Evolutionary conservation across 2,797 vertebrate species (phyloP).

Genomic region (Thamnophis elegans): DNA sequence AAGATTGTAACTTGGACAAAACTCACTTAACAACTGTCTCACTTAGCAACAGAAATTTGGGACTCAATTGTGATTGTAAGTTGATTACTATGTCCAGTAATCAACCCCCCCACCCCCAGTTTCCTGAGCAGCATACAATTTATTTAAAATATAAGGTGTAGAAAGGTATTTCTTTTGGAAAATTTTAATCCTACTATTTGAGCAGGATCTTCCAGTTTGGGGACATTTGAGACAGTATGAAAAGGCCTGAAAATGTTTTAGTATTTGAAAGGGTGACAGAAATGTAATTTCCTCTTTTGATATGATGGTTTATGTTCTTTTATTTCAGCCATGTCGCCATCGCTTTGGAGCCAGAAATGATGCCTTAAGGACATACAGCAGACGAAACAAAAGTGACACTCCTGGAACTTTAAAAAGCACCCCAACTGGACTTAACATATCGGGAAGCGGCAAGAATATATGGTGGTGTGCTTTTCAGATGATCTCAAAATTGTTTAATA

Average conservation of each 20-base stretch:
- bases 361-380: constrained; percentile 81
- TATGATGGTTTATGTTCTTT: constrained; percentile 38
- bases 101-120: not conserved
- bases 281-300: not conserved
- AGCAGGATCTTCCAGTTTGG: not conserved
- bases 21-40: not conserved
- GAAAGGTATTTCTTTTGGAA: not conserved
- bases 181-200: not conserved
- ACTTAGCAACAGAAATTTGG: not conserved
- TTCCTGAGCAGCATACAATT: not conserved
- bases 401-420: constrained; percentile 77
- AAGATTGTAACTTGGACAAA: not conserved
- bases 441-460: constrained; percentile 80
- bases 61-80: not conserved
- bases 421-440: constrained; percentile 79
- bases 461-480: constrained; percentile 70
- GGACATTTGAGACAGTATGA: not conserved
- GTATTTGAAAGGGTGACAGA: not conserved
- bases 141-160: not conserved
- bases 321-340: constrained; percentile 67
- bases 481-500: constrained; percentile 15
- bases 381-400: constrained; percentile 73
- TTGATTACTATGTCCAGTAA: not conserved
- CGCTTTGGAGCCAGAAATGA: constrained; percentile 68
- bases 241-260: not conserved